A percentile compares a stretch with the other conserved stretches of the same genome.
These are phyloP conservation scores for Fratercula arctica DNA, from an alignment of 2,797 vertebrate genomes.

Conservation along the genomic window DNA sequence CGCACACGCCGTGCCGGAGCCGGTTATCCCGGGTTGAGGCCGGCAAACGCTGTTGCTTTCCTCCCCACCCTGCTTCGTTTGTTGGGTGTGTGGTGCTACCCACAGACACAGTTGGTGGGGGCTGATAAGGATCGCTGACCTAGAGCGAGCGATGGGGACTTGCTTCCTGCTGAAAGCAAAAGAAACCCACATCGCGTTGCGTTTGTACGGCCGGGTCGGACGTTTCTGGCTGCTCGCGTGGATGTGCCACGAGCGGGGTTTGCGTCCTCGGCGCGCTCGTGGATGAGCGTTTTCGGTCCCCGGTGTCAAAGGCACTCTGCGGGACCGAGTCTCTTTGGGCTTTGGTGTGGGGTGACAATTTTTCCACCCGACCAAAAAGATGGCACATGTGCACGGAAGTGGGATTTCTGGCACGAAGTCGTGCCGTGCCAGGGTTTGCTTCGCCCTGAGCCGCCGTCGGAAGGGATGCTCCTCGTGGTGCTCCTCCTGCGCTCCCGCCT, in stretches of 20 bases:
- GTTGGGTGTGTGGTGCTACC: neutral
- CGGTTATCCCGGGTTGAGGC: neutral
- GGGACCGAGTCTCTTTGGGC: neutral
- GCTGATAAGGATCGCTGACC: neutral
- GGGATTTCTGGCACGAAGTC: fast-evolving
- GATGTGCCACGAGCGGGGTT: neutral
- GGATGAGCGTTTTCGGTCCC: neutral
- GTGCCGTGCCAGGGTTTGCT: neutral
- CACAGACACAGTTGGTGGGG: neutral
- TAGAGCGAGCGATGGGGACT: neutral
- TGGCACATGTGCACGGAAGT: fast-evolving
- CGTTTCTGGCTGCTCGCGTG: neutral
- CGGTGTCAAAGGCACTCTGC: fast-evolving
- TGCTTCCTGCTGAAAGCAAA: neutral
- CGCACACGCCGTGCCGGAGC: neutral
- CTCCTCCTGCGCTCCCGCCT: fast-evolving
- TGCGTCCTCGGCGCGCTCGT: fast-evolving
- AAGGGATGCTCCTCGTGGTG: neutral
- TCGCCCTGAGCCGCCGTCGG: fast-evolving
- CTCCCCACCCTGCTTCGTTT: neutral
- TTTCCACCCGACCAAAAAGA: fast-evolving
- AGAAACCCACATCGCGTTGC: fast-evolving
- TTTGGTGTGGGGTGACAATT: fast-evolving
- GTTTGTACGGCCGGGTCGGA: neutral
- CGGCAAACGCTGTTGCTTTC: neutral